These are phyloP conservation scores for Cherax destructor DNA, from an alignment of 1,140 invertebrate species.

Conservation along the genomic window DNA sequence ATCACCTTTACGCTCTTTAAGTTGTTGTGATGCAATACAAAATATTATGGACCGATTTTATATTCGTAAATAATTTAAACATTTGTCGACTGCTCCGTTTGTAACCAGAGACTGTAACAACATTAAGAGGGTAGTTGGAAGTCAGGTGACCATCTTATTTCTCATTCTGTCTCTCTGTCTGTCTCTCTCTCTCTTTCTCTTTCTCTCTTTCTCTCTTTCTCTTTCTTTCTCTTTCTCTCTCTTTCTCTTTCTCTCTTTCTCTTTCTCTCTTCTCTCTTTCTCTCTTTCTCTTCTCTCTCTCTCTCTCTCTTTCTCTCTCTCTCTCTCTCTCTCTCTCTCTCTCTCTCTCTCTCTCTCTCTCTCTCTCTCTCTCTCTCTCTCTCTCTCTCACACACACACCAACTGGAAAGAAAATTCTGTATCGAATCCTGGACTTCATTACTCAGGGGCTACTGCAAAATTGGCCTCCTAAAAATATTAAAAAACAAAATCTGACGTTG, in stretches of 20 bases:
- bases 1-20: no score
- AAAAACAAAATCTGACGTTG: background rate
- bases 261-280: no score
- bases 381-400: no score
- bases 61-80: no score
- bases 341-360: background rate
- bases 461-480: no score
- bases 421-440: background rate
- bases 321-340: background rate
- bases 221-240: background rate
- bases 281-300: no score
- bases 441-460: background rate
- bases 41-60: no score
- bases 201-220: background rate
- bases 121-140: no score
- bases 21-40: no score
- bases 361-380: background rate
- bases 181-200: background rate
- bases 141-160: background rate
- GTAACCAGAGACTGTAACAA: no score
- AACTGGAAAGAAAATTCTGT: background rate
- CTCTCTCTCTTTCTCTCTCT: background rate
- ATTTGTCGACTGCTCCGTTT: no score
- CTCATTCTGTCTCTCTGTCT: background rate
- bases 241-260: background rate